Evolutionary conservation across 2,888 invertebrate genomes (phyloP), one percentile per base, ranked within the genome.

Genomic region (Leptinotarsa haldemani): DNA sequence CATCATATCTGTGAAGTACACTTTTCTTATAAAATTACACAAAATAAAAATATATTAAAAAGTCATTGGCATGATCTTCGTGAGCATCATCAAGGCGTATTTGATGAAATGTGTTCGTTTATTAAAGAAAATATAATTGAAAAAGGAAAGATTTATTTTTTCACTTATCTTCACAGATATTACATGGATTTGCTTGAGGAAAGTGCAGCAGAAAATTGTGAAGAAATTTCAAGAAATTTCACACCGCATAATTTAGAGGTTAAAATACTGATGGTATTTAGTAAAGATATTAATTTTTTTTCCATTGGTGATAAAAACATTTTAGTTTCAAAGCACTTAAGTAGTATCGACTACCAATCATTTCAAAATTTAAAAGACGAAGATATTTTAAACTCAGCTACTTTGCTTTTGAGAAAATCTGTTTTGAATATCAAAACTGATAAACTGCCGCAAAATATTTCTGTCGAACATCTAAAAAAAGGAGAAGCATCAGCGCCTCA

Each of bases 401-500:
- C 69, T 16, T 58, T 22, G 9, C 20, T 53, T 18, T 69, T 61
- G 22, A 58, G 58, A 20, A 46, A 58, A 58, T 7, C 18, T 25
- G 25, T 69, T 16, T 58, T 25, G 56, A 30, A 69, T 22, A 20
- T 58, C 15, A 46, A 69, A 46, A 56, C 9, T 16, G n/a, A 69
- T 16, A 69, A 69, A 20, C 61, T 69, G 18, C 69, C 61, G 16
- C 12, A 69, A 22, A 30, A 69, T 5, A 46, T 69, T 22, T 18
- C 30, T 46, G 58, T 40, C 18, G 16, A 61, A 30, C 48, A 73
- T 40, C 47, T 73, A 50, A 47, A 40, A 18, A 40, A 50, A 18
- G 73, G 73, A 18, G 73, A 70, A 66, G 53, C 20, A n/a, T 20
- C 50, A 18, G 20, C 65, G 9, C 56, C 70, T 15, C 25, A 53